phyloP scores from a whole-genome alignment of 2,113 vertebrate genomes.

The Amphilophus citrinellus region DNA sequence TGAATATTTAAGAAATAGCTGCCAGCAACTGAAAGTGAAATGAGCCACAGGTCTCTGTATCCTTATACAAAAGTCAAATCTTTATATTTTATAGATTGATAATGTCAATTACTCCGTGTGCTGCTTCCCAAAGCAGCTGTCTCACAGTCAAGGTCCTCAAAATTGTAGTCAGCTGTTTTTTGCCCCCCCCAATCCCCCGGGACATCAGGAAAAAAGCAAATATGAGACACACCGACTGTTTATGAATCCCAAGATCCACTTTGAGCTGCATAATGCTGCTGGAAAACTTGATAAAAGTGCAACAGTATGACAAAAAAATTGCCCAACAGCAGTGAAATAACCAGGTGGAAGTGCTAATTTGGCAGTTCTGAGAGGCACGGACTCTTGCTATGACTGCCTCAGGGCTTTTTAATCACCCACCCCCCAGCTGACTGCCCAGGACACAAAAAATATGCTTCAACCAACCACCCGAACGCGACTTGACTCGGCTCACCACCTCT shows the following conservation, averaged over 20 bases:
- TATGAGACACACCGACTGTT: neutral
- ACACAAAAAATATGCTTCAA: neutral
- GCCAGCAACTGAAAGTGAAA: neutral
- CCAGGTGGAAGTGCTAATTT: neutral
- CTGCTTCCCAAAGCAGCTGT: neutral
- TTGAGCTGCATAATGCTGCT: neutral
- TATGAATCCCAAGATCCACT: neutral
- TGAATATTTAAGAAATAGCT: slow-evolving; percentile 11
- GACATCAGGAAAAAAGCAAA: neutral
- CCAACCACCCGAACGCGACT: neutral
- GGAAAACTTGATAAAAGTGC: slow-evolving; percentile 23
- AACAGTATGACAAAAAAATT: accelerated
- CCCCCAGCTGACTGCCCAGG: neutral
- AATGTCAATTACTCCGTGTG: neutral
- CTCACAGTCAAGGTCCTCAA: neutral
- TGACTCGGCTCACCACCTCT: neutral
- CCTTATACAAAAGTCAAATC: neutral
- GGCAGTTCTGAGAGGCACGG: neutral
- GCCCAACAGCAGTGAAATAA: slow-evolving; percentile 17
- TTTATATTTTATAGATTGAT: slow-evolving; percentile 12
- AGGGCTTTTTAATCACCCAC: neutral
- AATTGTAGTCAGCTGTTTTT: slow-evolving; percentile 1
- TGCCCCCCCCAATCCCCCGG: neutral
- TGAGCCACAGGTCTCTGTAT: neutral
- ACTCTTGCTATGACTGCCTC: neutral